Conservation (phyloP, 64 coral and sea anemone species). For the Montipora foliosa region DNA sequence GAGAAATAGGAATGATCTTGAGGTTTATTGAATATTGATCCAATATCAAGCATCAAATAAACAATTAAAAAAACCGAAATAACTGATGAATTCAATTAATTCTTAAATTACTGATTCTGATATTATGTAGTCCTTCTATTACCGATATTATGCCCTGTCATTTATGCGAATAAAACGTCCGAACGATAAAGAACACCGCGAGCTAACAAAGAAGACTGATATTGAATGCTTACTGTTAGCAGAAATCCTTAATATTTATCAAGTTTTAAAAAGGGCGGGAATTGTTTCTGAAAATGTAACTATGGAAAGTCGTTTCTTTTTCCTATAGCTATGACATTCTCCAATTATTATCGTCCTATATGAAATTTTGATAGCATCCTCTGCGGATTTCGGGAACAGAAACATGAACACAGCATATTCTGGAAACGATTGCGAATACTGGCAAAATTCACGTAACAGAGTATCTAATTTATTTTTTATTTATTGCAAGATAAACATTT, state of each 20-base stretch:
- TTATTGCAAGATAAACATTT: too few relatives aligned
- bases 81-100: too few relatives aligned
- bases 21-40: neutral
- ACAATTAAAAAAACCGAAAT: neutral
- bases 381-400: too few relatives aligned
- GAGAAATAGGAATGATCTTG: neutral
- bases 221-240: neutral
- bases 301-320: neutral
- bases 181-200: neutral
- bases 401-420: too few relatives aligned
- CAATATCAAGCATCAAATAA: neutral
- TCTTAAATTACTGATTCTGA: too few relatives aligned
- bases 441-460: too few relatives aligned
- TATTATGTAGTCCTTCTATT: neutral
- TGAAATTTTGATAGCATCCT: too few relatives aligned
- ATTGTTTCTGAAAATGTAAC: neutral
- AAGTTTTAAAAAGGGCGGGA: neutral
- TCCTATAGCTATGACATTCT: too few relatives aligned
- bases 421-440: too few relatives aligned
- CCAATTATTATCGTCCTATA: too few relatives aligned
- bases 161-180: neutral
- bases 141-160: neutral
- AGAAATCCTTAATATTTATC: neutral
- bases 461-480: too few relatives aligned
- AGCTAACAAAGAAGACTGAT: neutral